Evolutionary conservation across 2,113 vertebrate species (phyloP).

Genomic region (Saccopteryx bilineata): DNA sequence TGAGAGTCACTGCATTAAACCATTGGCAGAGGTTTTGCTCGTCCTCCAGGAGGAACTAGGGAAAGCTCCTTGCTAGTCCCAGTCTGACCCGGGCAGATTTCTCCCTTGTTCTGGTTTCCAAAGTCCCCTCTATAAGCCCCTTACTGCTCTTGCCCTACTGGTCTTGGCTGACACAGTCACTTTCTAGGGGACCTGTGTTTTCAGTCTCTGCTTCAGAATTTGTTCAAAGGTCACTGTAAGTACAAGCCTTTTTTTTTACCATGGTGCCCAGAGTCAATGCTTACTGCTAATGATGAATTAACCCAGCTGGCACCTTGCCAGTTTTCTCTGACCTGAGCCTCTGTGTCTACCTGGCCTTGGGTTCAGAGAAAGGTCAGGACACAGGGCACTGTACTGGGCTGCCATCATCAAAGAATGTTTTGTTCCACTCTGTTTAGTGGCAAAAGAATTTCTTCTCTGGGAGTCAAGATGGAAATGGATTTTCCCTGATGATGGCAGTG

Average conservation of each 20-base stretch:
- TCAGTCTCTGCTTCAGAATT: not conserved
- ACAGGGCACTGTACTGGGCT: too few relatives aligned
- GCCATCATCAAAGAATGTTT: not conserved
- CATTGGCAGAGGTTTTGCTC: not conserved
- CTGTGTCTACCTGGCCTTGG: not conserved
- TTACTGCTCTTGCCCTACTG: not conserved
- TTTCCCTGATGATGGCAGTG: not conserved
- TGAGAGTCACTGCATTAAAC: not conserved
- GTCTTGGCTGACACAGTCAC: not conserved
- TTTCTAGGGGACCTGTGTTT: not conserved
- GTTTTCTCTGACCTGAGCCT: not conserved
- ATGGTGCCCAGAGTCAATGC: not conserved
- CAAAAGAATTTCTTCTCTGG: conserved; percentile 12
- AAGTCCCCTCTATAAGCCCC: not conserved
- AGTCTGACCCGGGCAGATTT: not conserved
- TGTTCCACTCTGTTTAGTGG: not conserved
- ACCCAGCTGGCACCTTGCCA: not conserved
- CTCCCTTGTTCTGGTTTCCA: not conserved
- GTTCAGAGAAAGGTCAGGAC: not conserved
- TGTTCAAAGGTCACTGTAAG: not conserved
- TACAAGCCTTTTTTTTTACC: not conserved
- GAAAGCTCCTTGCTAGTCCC: not conserved
- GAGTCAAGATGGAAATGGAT: not conserved
- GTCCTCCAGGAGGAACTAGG: not conserved
- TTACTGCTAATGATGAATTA: not conserved